These are phyloP conservation scores for Melanotaenia trifasciata DNA, from an alignment of 2,797 vertebrate species.

Conservation along the genomic window DNA sequence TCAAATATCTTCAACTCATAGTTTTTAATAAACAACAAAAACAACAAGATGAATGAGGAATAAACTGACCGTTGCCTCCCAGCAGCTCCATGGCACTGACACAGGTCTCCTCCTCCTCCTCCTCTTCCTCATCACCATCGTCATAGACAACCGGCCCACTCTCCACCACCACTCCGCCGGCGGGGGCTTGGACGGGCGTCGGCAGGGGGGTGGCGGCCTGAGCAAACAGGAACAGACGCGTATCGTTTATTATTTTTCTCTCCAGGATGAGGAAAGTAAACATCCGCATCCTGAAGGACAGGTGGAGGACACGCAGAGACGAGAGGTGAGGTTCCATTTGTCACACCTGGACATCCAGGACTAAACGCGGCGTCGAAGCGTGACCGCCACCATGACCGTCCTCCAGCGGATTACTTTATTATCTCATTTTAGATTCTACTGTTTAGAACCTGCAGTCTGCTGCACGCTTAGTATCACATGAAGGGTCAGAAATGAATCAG, in stretches of 20 bases:
- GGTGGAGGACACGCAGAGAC: too few species aligned
- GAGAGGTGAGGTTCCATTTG: constrained; percentile 15
- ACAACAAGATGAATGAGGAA: too few species aligned
- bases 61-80: constrained; percentile 86
- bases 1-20: too few species aligned
- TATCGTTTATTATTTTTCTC: constrained; percentile 52
- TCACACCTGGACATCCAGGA: constrained; percentile 5
- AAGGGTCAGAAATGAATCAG: constrained; percentile 19
- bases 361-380: constrained; percentile 17
- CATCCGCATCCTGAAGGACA: background rate
- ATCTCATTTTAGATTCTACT: constrained; percentile 5
- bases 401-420: background rate
- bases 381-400: constrained; percentile 23
- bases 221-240: constrained; percentile 27
- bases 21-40: background rate
- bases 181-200: constrained; percentile 16
- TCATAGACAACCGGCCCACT: constrained; percentile 93
- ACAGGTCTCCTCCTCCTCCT: constrained; percentile 92
- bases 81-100: constrained; percentile 93
- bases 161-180: constrained; percentile 85
- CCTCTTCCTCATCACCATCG: constrained; percentile 89
- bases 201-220: constrained; percentile 46
- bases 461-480: background rate
- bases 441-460: constrained; percentile 4
- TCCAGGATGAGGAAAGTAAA: background rate